Conservation (phyloP, 2,888 invertebrate genomes). For the Synanthedon tipuliformis region DNA sequence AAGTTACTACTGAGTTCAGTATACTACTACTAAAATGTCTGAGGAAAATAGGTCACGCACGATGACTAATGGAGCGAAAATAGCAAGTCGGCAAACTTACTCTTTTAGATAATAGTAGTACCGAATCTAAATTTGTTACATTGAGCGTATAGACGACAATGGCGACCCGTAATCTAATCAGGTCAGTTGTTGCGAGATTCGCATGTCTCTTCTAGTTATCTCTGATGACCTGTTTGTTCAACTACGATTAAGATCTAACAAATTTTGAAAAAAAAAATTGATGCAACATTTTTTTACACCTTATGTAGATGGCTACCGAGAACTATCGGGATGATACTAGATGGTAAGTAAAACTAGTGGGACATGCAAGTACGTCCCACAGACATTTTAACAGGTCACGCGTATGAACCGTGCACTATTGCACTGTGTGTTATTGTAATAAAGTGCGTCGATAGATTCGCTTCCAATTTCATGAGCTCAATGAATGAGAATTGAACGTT, state of each 20-base stretch:
- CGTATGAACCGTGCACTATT: constrained; percentile 3
- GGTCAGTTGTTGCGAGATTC: constrained; percentile 22
- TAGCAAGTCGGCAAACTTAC: neutral
- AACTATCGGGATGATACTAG: too few species aligned
- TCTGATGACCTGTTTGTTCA: too few species aligned
- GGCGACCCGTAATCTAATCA: constrained; percentile 28
- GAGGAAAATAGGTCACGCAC: constrained; percentile 6
- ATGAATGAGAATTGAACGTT: constrained; percentile 29
- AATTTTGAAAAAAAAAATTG: too few species aligned
- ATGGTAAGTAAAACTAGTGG: too few species aligned
- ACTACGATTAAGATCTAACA: too few species aligned
- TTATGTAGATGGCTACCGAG: too few species aligned
- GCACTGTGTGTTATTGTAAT: constrained; percentile 9
- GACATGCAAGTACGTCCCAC: too few species aligned
- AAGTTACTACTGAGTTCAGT: too few species aligned
- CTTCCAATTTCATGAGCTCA: constrained; percentile 14
- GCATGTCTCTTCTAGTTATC: too few species aligned
- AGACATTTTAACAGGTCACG: neutral
- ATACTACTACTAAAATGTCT: neutral
- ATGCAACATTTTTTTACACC: too few species aligned
- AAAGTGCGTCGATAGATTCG: constrained; percentile 13
- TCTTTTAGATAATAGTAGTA: neutral
- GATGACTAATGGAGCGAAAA: constrained; percentile 4
- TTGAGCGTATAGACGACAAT: constrained; percentile 34
- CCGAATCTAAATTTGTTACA: constrained; percentile 23